Evolutionary conservation across 2,113 vertebrate genomes (phyloP), one percentile per base, ranked within the genome.

Genomic region (Seriola dumerili): DNA sequence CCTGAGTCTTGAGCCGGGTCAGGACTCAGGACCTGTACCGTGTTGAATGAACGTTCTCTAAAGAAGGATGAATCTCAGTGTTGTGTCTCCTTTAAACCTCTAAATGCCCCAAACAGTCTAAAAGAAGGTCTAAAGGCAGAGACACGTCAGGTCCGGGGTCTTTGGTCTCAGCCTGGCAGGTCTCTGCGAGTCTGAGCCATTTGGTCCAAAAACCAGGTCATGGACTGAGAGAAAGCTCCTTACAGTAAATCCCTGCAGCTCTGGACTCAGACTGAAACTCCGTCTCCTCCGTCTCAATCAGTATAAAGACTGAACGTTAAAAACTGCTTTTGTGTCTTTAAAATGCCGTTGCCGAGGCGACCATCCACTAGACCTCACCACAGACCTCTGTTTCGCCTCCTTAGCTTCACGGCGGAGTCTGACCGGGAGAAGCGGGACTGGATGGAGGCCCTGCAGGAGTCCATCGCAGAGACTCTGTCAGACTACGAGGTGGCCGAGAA

Each of bases 401-500:
- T 50, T 87, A 99, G 98, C 94, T 99, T 99, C 29, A 94, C 96
- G 8, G 97, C 98, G 0, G 97, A 99, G 78, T 96, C 97, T 0
- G 98, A 98, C 36, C 92, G 96, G 19, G 97, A 97, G 76, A 99
- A 98, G 89, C 91, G 96, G 72, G 97, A 97, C 85, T 99, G 98
- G 98, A 97, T 97, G 92, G 97, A 98, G 66, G 96, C 96, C 8
- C 87, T 99, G 85, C 97, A 98, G 95, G 97, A 99, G 78, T 94
- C 97, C 36, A 98, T 99, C 17, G 96, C 97, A 0, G 98, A 99
- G 94, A 98, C 95, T 3, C 96, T 99, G 69, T 99, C 98, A 0
- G 97, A 99, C 92, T 99, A 99, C 0, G 98, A 99, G 92, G 98
- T 99, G 87, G 98, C 97, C 0, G 98, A 99, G 93, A 99, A 99